phyloP scores from a whole-genome alignment of 2,113 vertebrate genomes.

The Lota lota region DNA sequence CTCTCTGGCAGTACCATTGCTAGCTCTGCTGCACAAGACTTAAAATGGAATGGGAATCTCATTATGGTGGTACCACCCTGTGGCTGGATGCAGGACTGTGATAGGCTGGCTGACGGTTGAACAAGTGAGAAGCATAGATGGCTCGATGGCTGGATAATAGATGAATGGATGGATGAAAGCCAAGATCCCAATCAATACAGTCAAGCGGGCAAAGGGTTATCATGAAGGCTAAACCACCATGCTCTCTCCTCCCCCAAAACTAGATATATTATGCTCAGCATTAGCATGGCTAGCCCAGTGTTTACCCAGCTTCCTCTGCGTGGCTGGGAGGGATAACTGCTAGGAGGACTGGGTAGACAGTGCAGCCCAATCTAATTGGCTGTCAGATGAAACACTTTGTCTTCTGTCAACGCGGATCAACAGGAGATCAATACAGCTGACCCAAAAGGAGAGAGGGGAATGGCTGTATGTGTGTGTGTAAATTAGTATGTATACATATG shows the following conservation, averaged over 20 bases:
- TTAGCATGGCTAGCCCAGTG: constrained; percentile 23
- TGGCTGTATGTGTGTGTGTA: not conserved
- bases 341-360: constrained; percentile 14
- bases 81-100: not conserved
- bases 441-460: constrained; percentile 19
- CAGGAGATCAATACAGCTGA: constrained; percentile 55
- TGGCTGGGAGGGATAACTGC: not conserved
- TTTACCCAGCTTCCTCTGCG: constrained; percentile 24
- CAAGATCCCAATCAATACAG: no score
- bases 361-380: constrained; percentile 53
- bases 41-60: no score
- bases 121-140: not conserved
- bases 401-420: constrained; percentile 61
- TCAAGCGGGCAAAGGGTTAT: no score
- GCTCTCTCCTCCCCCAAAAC: not conserved
- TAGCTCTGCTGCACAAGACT: no score
- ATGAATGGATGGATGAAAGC: not conserved
- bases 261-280: not conserved
- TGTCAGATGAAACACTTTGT: constrained; percentile 69
- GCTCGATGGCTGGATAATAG: not conserved
- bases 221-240: no score
- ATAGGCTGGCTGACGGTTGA: no score
- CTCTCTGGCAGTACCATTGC: no score
- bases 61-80: no score
- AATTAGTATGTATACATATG: no score